phyloP scores from a whole-genome alignment of 2,797 vertebrate species.

The Potorous gilbertii region DNA sequence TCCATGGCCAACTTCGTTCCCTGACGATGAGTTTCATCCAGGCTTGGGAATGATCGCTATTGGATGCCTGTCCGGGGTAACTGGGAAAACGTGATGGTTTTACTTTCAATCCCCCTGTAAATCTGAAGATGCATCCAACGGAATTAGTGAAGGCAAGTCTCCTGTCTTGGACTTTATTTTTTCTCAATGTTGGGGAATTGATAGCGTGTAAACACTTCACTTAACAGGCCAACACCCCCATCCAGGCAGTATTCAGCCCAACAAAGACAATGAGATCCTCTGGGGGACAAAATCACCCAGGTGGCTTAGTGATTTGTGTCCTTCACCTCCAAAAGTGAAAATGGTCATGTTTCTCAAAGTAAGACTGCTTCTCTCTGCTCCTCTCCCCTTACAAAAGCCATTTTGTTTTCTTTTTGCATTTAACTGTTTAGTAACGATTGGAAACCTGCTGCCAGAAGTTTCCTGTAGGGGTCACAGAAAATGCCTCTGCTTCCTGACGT shows the following conservation, averaged over 20 bases:
- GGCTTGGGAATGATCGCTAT: background rate
- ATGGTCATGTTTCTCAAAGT: background rate
- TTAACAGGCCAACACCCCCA: conserved; percentile 30
- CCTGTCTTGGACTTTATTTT: conserved; percentile 25
- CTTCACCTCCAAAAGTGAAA: background rate
- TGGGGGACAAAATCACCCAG: background rate
- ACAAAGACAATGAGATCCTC: conserved; percentile 2
- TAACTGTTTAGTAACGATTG: background rate
- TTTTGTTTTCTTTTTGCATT: background rate
- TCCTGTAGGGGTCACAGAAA: conserved; percentile 11
- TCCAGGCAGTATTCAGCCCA: background rate
- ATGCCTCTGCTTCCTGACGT: background rate
- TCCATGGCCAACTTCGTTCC: background rate
- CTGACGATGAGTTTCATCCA: background rate
- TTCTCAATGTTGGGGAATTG: conserved; percentile 7
- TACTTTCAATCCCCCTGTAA: conserved; percentile 35
- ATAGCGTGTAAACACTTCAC: conserved; percentile 34
- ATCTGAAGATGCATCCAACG: conserved; percentile 15
- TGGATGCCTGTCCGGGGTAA: background rate
- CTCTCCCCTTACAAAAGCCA: background rate
- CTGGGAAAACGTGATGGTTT: background rate
- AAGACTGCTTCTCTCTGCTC: background rate
- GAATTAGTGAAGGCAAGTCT: conserved; percentile 36
- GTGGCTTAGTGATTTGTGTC: background rate
- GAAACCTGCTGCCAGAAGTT: background rate